These are phyloP conservation scores for Saturnia japonica DNA, from an alignment of 2,888 invertebrate genomes.

Conservation along the genomic window DNA sequence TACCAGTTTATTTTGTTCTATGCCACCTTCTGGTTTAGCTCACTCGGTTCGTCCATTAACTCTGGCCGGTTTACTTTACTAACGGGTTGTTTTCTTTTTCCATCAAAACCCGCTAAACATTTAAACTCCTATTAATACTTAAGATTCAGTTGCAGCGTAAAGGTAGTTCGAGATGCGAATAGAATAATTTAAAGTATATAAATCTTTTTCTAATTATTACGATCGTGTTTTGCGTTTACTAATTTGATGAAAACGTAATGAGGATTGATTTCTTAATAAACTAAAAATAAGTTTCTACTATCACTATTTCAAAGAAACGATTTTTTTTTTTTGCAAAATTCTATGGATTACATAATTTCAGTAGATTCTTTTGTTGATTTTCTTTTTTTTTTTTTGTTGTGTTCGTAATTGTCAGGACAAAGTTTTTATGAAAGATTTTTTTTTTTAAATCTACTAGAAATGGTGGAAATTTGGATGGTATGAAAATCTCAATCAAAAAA, in stretches of 20 bases:
- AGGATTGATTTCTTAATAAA: background rate
- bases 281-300: background rate
- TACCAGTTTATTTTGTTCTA: slow-evolving; percentile 56
- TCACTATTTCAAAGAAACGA: background rate
- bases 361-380: too few relatives aligned
- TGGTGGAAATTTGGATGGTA: too few relatives aligned
- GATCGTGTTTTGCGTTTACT: background rate
- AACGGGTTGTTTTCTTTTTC: slow-evolving; percentile 51
- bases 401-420: too few relatives aligned
- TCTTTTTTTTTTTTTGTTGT: too few relatives aligned
- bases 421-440: too few relatives aligned
- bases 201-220: slow-evolving; percentile 18
- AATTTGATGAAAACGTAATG: slow-evolving; percentile 10
- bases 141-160: background rate
- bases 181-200: slow-evolving; percentile 13
- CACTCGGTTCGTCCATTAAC: slow-evolving; percentile 82
- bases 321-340: background rate
- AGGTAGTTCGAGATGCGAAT: background rate
- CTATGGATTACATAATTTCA: background rate
- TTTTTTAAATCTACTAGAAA: too few relatives aligned
- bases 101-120: slow-evolving; percentile 36
- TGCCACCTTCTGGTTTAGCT: slow-evolving; percentile 73
- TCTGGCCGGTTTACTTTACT: slow-evolving; percentile 61
- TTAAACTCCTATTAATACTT: slow-evolving; percentile 33
- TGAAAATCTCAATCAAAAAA: too few relatives aligned